Conservation (phyloP, 1,140 invertebrate species). For the Macrostomum lignano region DNA sequence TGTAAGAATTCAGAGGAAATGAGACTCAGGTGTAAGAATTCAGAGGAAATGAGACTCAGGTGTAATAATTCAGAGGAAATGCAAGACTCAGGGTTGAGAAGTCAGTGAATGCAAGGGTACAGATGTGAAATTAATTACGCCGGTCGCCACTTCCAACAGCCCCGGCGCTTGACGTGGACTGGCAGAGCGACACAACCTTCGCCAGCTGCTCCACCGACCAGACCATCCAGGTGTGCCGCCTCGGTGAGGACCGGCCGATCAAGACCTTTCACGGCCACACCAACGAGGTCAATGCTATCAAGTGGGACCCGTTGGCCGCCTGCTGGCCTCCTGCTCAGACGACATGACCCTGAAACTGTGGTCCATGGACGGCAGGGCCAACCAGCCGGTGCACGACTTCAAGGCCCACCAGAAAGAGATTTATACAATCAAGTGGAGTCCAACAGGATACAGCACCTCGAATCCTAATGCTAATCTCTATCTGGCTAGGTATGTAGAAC, state of each 20-base stretch:
- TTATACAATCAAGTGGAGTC: conserved; percentile 97
- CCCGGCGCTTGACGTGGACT: conserved; percentile 86
- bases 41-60: no score
- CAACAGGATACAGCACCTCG: conserved; percentile 71
- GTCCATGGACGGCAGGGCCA: conserved; percentile 92
- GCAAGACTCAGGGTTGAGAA: no score
- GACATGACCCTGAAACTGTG: conserved; percentile 94
- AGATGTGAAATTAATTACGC: no score
- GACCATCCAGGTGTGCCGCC: conserved; percentile 82
- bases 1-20: no score
- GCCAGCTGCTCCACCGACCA: conserved; percentile 97
- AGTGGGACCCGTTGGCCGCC: conserved; percentile 92
- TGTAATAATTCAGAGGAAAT: no score
- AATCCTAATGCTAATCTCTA: conserved; percentile 91
- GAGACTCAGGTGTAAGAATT: no score
- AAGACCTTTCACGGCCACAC: conserved; percentile 96
- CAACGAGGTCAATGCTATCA: conserved; percentile 98
- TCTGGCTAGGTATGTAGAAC: conserved; percentile 51
- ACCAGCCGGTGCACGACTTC: conserved; percentile 74
- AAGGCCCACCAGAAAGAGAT: conserved; percentile 96
- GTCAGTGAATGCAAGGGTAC: no score
- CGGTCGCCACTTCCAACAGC: no score
- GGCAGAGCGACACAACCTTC: conserved; percentile 86
- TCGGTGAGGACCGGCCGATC: conserved; percentile 66
- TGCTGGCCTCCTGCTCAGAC: conserved; percentile 86